Evolutionary conservation across 1,140 invertebrate genomes (phyloP), one percentile per base, ranked within the genome.

Genomic region (Papilio dardanus): DNA sequence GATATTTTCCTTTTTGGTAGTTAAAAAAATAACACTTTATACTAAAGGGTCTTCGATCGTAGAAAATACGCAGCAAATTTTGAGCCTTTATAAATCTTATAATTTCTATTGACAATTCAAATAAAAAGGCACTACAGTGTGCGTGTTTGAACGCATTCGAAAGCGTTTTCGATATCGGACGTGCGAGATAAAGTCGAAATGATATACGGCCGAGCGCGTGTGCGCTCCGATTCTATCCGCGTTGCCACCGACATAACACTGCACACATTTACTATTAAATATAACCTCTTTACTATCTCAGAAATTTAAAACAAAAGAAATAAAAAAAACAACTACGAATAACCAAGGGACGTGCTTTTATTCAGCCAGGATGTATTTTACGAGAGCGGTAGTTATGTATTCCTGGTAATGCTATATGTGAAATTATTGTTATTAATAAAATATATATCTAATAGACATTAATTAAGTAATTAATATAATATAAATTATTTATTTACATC

Each of bases 111-210:
- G 54, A 62, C 54, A 62, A 62, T 62, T 14, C 12, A 62, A 62
- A 62, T 62, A 62, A 62, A 62, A 62, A 24, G 12, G 10, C 10
- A 1, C 12, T 28, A 28, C 54, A 62, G 54, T 30, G 54, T 62
- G 54, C 54, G 54, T 62, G 54, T 62, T 62, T 62, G 24, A 62
- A 24, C 24, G 54, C 54, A 62, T 62, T 62, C 54, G 54, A 62
- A 62, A 62, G 54, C 54, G 54, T 62, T 62, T 62, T 62, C 54
- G 21, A 62, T 62, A 62, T 62, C 54, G 24, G 54, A 62, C 54
- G 54, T 62, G 54, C 24, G 54, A 62, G 54, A 62, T 62, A 62
- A 62, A 62, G 54, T 62, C 54, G 54, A 62, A 62, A 62, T 62
- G 54, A 62, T 30, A 62, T 28, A 62, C 12, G 21, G 14, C 12